A percentile compares a stretch with the other conserved stretches of the same genome.
These are phyloP conservation scores for Cherax quadricarinatus DNA, from an alignment of 1,140 invertebrate genomes.

Conservation along the genomic window DNA sequence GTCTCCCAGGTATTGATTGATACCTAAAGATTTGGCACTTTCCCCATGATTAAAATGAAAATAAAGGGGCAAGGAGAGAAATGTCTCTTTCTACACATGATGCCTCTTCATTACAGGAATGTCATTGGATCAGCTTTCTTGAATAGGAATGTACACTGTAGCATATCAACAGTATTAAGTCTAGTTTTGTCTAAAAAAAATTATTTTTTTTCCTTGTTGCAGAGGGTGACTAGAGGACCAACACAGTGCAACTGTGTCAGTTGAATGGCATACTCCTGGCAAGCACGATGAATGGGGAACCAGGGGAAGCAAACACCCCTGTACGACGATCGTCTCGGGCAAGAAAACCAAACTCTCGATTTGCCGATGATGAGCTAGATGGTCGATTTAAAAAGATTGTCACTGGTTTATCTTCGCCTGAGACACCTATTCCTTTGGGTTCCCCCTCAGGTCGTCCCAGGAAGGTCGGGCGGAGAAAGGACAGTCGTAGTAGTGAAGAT, in stretches of 20 bases:
- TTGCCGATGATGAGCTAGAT: conserved; percentile 69
- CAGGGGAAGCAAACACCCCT: conserved; percentile 36
- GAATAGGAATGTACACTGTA: too few relatives aligned
- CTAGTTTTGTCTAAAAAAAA: background rate
- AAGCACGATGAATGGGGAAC: conserved; percentile 52
- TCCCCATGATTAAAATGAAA: too few relatives aligned
- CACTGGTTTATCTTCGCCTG: conserved; percentile 53
- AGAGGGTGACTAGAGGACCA: background rate
- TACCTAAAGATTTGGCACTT: too few relatives aligned
- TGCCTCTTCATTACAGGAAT: too few relatives aligned
- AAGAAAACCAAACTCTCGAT: conserved; percentile 68
- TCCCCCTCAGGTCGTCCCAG: conserved; percentile 25
- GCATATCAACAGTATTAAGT: background rate
- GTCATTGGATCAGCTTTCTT: too few relatives aligned
- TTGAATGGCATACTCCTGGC: background rate
- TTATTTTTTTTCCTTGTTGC: background rate
- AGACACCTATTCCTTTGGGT: conserved; percentile 22
- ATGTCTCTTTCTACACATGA: too few relatives aligned
- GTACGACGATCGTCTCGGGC: conserved; percentile 64
- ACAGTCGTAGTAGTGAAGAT: conserved; percentile 30
- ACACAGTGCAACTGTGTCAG: background rate
- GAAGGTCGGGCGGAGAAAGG: conserved; percentile 36
- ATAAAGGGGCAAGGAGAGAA: too few relatives aligned
- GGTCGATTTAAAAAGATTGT: conserved; percentile 68
- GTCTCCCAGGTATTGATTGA: too few relatives aligned